Evolutionary conservation across 2,113 vertebrate species (phyloP).

Genomic region (Hemibagrus wyckioides): DNA sequence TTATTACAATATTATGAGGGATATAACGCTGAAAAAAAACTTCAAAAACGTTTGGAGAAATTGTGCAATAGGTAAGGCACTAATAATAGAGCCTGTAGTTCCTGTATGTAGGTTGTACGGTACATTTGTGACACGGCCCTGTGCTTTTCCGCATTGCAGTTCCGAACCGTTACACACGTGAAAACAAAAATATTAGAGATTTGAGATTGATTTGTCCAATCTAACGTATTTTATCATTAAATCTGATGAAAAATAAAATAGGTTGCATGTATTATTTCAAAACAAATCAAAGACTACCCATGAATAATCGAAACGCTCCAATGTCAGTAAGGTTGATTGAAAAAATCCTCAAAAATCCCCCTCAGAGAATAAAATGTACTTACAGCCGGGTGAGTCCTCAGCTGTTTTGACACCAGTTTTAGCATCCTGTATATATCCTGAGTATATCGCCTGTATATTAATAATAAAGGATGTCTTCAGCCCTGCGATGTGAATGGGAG

Average conservation of each 20-base stretch:
- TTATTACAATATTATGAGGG: background rate
- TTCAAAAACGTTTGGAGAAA: too few relatives aligned
- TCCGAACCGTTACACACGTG: background rate
- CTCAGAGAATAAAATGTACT: constrained; percentile 54
- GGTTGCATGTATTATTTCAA: background rate
- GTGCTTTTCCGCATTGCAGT: background rate
- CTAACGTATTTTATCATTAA: background rate
- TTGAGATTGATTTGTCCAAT: background rate
- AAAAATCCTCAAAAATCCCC: background rate
- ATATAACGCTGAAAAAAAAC: background rate
- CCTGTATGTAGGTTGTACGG: background rate
- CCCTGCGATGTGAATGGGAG: background rate
- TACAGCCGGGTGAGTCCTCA: constrained; percentile 73
- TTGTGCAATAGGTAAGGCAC: background rate
- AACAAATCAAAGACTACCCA: background rate
- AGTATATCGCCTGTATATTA: background rate
- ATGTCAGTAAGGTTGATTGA: constrained; percentile 56
- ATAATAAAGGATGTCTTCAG: background rate
- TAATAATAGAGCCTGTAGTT: background rate
- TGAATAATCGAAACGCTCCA: constrained; percentile 31
- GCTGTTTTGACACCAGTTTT: constrained; percentile 62
- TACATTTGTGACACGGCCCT: background rate
- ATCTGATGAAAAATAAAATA: background rate
- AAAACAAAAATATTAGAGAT: background rate
- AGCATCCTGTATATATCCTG: constrained; percentile 33